Percentiles rank a stretch among this genome's conserved stretches.
Evolutionary conservation across 1,140 invertebrate genomes (phyloP).

Genomic region (Liolophura sinensis): DNA sequence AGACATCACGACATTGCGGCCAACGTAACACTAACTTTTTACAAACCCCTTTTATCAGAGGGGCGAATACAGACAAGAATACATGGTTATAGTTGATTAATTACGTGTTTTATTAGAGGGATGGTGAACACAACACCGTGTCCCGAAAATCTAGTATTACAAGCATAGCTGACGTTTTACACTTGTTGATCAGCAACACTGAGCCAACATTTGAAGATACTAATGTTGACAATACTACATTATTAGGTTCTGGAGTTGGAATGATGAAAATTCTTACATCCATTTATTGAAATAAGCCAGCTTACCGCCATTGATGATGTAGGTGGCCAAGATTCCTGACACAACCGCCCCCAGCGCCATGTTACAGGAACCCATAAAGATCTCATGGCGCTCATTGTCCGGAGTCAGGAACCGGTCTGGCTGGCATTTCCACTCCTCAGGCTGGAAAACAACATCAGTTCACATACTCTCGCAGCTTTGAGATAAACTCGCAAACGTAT

Average conservation of each 20-base stretch:
- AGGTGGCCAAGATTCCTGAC: slow-evolving; percentile 67
- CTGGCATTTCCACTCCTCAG: slow-evolving; percentile 76
- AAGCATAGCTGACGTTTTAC: too few species aligned
- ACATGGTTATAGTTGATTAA: too few species aligned
- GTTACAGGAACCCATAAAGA: slow-evolving; percentile 67
- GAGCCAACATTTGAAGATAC: not conserved
- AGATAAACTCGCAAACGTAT: not conserved
- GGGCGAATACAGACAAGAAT: too few species aligned
- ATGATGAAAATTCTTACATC: not conserved
- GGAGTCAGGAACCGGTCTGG: slow-evolving; percentile 70
- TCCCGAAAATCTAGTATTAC: too few species aligned
- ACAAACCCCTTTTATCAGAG: too few species aligned
- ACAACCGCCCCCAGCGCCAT: slow-evolving; percentile 62
- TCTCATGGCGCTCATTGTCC: slow-evolving; percentile 71
- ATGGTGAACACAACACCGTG: too few species aligned
- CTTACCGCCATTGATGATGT: slow-evolving; percentile 67
- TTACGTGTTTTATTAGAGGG: too few species aligned
- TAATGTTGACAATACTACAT: not conserved
- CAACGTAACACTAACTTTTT: too few species aligned
- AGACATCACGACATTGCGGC: too few species aligned
- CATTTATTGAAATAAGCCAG: not conserved
- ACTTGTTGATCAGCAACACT: too few species aligned
- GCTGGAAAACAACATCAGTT: slow-evolving; percentile 14
- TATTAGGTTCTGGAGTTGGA: not conserved
- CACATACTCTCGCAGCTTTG: not conserved